Evolutionary conservation across 2,113 vertebrate genomes (phyloP).

Genomic region (Tapirus terrestris): DNA sequence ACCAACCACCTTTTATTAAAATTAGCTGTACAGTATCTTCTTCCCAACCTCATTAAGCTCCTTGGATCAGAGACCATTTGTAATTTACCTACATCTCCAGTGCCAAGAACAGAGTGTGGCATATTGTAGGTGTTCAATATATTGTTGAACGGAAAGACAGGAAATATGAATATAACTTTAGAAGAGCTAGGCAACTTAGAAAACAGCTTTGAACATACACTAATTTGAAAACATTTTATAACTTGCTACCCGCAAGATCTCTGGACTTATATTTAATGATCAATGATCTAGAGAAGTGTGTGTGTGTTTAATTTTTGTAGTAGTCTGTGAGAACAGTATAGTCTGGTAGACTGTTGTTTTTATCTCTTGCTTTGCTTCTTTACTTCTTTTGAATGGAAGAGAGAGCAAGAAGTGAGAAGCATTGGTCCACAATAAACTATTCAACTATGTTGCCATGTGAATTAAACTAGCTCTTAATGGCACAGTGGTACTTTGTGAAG

Average conservation of each 20-base stretch:
- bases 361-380: slow-evolving; percentile 1
- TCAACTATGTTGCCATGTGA: not conserved
- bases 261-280: not conserved
- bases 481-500: not conserved
- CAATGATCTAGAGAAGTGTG: not conserved
- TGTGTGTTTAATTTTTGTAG: not conserved
- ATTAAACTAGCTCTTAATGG: not conserved
- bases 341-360: not conserved
- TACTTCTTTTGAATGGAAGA: slow-evolving; percentile 41
- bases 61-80: not conserved
- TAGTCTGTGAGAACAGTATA: not conserved
- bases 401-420: not conserved
- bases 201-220: not conserved
- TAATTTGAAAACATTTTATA: not conserved
- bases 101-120: not conserved
- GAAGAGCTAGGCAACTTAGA: not conserved
- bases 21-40: not conserved
- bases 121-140: not conserved
- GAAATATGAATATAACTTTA: not conserved
- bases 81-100: not conserved
- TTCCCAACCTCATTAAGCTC: not conserved
- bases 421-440: not conserved
- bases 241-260: not conserved
- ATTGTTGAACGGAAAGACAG: not conserved
- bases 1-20: not conserved